Base-by-base conservation (phyloP, 2,113 vertebrate species). In the Sakesphorus luctuosus region DNA sequence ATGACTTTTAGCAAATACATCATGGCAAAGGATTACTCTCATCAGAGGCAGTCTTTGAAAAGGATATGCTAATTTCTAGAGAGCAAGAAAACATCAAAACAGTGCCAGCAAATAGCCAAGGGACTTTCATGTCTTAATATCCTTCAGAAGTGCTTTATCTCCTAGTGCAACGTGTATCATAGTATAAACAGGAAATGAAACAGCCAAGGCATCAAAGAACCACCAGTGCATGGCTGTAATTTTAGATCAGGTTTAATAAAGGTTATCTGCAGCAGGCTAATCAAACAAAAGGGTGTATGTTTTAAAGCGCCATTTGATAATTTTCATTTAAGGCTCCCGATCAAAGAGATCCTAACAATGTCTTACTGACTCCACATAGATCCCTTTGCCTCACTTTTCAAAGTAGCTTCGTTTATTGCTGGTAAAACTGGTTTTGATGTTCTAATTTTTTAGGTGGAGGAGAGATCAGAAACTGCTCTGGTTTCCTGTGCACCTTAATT, bases 71-170 rank as follows among this genome's bases (percentile, higher is more conserved):
- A 99, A 99, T 99, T 99, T 98, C 98, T 97, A 98, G 98, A 98
- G 98, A 99, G 98, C 98, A 98, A 98, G 98, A 99, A 99, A 98
- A 99, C 99, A 99, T 99, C 98, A 99, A 99, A 99, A 99, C 98
- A 98, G 98, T 98, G 98, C 98, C 98, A 98, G 98, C 98, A 99
- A 99, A 99, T 98, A 99, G 99, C 99, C 98, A 98, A 98, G 98
- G 98, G 99, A 99, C 98, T 99, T 99, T 99, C 98, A 99, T 99
- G 98, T 98, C 98, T 98, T 98, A 99, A 99, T 99, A 99, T 98
- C 98, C 98, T 97, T 99, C 98, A 99, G 98, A 99, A 99, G 98
- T 98, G 98, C 98, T 99, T 99, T 99, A 99, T 99, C 99, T 99
- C 98, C 95, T 97, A 96, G 98, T 98, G 97, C 98, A 99, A 99